Evolutionary conservation across 2,888 invertebrate species (phyloP).

Genomic region (Carterocephalus palaemon): DNA sequence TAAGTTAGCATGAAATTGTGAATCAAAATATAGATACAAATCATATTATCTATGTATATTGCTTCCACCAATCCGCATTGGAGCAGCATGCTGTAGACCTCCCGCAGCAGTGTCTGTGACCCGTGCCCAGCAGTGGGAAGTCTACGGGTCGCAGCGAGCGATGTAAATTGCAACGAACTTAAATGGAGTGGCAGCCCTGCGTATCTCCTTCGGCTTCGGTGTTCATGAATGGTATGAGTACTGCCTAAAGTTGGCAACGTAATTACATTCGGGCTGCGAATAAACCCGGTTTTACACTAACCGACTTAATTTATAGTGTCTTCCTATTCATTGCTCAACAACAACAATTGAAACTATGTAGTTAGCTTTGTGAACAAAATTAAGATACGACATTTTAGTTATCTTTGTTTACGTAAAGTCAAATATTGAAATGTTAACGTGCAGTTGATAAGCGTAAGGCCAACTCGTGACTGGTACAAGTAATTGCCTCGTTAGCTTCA

Average conservation of each 20-base stretch:
- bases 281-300: conserved; percentile 77
- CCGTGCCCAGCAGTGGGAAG: too few species aligned
- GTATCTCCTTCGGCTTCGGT: conserved; percentile 60
- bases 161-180: neutral
- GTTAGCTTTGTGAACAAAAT: conserved; percentile 13
- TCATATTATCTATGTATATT: too few species aligned
- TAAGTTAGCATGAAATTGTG: too few species aligned
- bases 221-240: conserved; percentile 74
- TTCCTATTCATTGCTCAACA: conserved; percentile 66
- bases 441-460: conserved; percentile 9
- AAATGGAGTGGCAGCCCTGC: conserved; percentile 23
- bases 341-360: conserved; percentile 28
- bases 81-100: too few species aligned
- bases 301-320: conserved; percentile 72
- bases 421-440: neutral
- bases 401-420: neutral
- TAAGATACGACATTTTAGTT: too few species aligned
- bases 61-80: too few species aligned
- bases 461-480: conserved; percentile 8
- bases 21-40: too few species aligned
- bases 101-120: too few species aligned
- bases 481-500: conserved; percentile 12
- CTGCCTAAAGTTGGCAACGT: conserved; percentile 70
- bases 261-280: conserved; percentile 75
- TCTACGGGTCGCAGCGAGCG: conserved; percentile 8